A percentile compares a stretch with the other conserved stretches of the same genome.
Conservation (phyloP, 53 echinoderm and acorn worm species). For the Holothuria scabra region DNA sequence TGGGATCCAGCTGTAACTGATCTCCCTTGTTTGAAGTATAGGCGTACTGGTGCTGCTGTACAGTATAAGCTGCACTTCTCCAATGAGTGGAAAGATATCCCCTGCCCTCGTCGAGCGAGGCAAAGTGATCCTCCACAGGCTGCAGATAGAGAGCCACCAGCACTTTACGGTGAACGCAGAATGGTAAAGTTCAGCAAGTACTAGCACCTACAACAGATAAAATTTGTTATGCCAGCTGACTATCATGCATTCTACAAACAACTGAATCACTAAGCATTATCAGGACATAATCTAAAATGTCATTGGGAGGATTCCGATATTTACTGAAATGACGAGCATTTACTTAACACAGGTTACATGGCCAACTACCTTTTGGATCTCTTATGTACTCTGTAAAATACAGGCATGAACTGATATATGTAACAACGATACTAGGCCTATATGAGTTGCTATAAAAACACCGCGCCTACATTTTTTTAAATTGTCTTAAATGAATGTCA, state of each 20-base stretch:
- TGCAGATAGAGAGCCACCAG: constrained; percentile 19
- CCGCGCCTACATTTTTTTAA: no score
- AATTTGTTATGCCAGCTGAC: constrained; percentile 53
- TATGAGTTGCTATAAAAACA: no score
- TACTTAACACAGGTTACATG: no score
- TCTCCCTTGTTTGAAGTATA: constrained; percentile 18
- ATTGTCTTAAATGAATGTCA: no score
- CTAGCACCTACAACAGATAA: constrained; percentile 47
- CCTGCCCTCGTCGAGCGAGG: constrained; percentile 55
- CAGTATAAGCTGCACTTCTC: constrained; percentile 49
- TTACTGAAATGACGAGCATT: no score
- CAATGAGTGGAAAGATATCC: constrained; percentile 51
- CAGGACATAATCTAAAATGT: no score
- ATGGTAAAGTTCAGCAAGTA: constrained; percentile 42
- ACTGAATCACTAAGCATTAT: constrained; percentile 30
- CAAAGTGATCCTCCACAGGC: constrained; percentile 28
- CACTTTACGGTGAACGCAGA: constrained; percentile 16
- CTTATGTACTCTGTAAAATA: no score
- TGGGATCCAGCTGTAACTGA: constrained; percentile 59
- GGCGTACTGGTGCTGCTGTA: no score
- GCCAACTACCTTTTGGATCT: no score
- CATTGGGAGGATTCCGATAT: no score
- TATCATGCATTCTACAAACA: constrained; percentile 55
- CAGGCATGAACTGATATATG: no score
- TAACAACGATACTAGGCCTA: no score